Base-by-base conservation (phyloP, 1,140 invertebrate species). In the Drosophila eugracilis region DNA sequence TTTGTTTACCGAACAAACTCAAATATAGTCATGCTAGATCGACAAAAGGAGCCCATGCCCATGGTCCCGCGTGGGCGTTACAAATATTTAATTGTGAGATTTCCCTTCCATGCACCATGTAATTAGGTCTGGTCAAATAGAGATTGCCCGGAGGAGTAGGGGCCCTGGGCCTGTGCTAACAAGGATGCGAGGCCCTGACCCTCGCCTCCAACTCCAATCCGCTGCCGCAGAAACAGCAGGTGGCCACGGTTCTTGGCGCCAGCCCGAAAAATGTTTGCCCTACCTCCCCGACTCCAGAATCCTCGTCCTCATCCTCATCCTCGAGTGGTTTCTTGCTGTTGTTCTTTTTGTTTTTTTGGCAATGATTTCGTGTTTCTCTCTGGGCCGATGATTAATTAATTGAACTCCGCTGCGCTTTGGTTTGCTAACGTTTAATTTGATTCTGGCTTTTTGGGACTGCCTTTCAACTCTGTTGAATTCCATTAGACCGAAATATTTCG, bases 11-110 rank as follows among this genome's bases (percentile, higher is more conserved):
- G 70, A 62, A 47, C 70, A 74, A 74, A 74, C 48, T 65, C 71
- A 74, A 74, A 74, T 74, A 74, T 41, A 74, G 70, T 74, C 70
- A 74, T 74, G 69, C 70, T 50, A 41, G 65, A 63, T 54, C 54
- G 57, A 72, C 55, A 45, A 60, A 45, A 47, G 26, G 32, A 63
- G 24, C 44, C 47, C 41, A 15, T 5, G 15, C 37, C n/a, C 57
- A 7, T n/a, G n/a, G n/a, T 34, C 34, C 41, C 22, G 48, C 60
- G 75, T 41, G 79, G 89, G 89, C 89, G 88, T 88, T 76, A 76
- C 83, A 85, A 81, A 89, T 90, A 90, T 90, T 89, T 89, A 88
- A 89, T 90, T 85, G 79, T 84, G 75, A 58, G 69, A 60, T 76
- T 84, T 79, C 60, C 75, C 45, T 73, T 75, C 65, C 78, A 81